Base-by-base conservation (phyloP, 2,797 vertebrate genomes). In the Amazona ochrocephala region DNA sequence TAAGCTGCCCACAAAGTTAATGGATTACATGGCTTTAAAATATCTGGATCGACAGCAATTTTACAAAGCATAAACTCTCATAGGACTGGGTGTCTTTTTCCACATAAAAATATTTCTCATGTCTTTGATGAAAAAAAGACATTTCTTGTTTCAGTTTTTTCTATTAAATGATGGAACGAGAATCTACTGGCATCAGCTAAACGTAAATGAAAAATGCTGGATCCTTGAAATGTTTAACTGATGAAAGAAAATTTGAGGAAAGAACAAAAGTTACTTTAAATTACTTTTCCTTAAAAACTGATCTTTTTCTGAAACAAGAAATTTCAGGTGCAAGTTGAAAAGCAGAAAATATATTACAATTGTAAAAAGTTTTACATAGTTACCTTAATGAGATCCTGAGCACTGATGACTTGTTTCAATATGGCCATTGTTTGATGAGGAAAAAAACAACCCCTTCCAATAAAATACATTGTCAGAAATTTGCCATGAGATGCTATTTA, bases 1-100 rank as follows among this genome's bases (percentile, higher is more conserved):
- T 98, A 98, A 99, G 98, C 98, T 98, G 98, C 98, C 98, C 98
- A 98, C 97, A 98, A 98, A 98, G 98, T 98, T 98, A 98, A 98
- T 98, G 97, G 97, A 97, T 98, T 98, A 98, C 98, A 98, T 98
- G 98, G 98, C 98, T 98, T 99, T 97, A 96, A 98, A 97, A 97
- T 98, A 98, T 98, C 97, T 96, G 97, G 97, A 97, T 98, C 90
- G 60, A 98, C 97, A 98, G 98, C 98, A 97, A 98, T 98, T 98
- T 98, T 97, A 98, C 97, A 97, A 97, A 98, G 94, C 96, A 96
- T 98, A 96, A 96, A 97, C 94, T 97, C 96, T 97, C 95, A 95
- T 96, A 95, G 96, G 97, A 97, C 93, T 93, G 95, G 90, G 77
- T 94, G 88, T 95, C 95, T 97, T 97, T 97, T 96, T 97, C 96